Base-by-base conservation (phyloP, 2,888 invertebrate genomes). In the Cecidostiba fungosa region DNA sequence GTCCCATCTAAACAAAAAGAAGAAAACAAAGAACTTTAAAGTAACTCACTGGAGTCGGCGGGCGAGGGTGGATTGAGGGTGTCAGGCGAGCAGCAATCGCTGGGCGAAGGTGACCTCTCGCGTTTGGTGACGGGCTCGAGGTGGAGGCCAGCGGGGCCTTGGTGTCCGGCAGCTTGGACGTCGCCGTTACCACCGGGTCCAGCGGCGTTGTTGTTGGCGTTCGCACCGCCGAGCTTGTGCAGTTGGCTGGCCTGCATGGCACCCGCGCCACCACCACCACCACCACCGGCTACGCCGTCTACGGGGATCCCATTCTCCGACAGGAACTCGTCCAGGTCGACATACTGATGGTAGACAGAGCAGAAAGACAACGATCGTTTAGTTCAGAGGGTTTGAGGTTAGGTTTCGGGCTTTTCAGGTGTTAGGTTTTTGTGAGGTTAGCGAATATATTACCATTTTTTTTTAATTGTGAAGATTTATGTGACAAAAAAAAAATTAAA, bases 261-360 rank as follows among this genome's bases (percentile, higher is more conserved):
- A 83, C 92, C 92, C 88, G 95, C 26, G 29, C 66, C 66, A 26
- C 66, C 95, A 1, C 95, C 96, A 93, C 98, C 97, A 1, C 95
- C 95, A 89, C 96, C 95, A 86, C 92, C 92, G 77, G 94, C 95
- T 93, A 96, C 94, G 0, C 95, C 96, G 93, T 98, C 97, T 94
- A 97, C 96, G 89, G 98, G 97, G 94, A 98, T 97, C 91, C 98
- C 98, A 94, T 98, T 98, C 94, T 98, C 98, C 92, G 97, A 98
- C 92, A 98, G 96, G 95, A 98, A 98, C 95, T 98, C 98, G 94
- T 99, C 98, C 95, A 99, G 95, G 95, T 98, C 98, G 95, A 98
- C 98, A 94, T 98, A 98, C 97, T 98, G 95, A 90, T 95, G 95
- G 89, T 32, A 86, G n/a, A 26, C 26, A 12, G 8, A 73, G 39